These are phyloP conservation scores for Crypturellus undulatus DNA, from an alignment of 2,113 vertebrate species.

Conservation along the genomic window DNA sequence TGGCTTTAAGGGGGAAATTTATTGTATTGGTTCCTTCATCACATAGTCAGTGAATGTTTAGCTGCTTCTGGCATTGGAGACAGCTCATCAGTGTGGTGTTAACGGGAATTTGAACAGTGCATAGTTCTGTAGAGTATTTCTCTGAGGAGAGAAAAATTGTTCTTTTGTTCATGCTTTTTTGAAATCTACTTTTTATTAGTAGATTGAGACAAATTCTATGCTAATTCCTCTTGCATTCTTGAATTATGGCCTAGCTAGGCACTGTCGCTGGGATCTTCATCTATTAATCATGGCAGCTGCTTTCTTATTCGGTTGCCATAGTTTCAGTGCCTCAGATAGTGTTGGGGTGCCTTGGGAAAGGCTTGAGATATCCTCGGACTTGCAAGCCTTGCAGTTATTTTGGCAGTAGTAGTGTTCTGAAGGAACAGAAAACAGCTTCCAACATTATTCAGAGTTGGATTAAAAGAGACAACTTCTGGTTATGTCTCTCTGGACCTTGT, in stretches of 20 bases:
- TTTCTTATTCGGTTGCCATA: constrained; percentile 99
- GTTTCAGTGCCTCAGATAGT: constrained; percentile 95
- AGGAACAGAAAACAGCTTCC: constrained; percentile 68
- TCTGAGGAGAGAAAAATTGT: background rate
- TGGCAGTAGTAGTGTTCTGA: constrained; percentile 68
- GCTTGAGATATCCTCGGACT: constrained; percentile 79
- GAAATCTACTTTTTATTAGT: constrained; percentile 64
- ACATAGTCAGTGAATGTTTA: constrained; percentile 16
- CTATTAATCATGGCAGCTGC: constrained; percentile 99
- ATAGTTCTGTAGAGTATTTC: background rate
- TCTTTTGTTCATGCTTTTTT: constrained; percentile 46
- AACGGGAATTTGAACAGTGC: constrained; percentile 53
- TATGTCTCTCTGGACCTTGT: constrained; percentile 81
- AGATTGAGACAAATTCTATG: constrained; percentile 68
- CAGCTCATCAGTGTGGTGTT: constrained; percentile 31
- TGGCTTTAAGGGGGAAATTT: constrained; percentile 9
- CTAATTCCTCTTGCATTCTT: constrained; percentile 77
- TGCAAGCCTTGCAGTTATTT: constrained; percentile 82
- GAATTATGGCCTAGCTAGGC: constrained; percentile 85
- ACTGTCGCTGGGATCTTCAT: constrained; percentile 92
- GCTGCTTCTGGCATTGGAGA: constrained; percentile 24
- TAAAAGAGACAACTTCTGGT: constrained; percentile 76
- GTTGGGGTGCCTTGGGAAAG: constrained; percentile 92
- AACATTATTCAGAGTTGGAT: constrained; percentile 72
- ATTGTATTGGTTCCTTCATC: background rate